Evolutionary conservation across 35 echinoderm and acorn worm species (phyloP), one percentile per base, ranked within the genome.

Genomic region (Stichopus chloronotus): DNA sequence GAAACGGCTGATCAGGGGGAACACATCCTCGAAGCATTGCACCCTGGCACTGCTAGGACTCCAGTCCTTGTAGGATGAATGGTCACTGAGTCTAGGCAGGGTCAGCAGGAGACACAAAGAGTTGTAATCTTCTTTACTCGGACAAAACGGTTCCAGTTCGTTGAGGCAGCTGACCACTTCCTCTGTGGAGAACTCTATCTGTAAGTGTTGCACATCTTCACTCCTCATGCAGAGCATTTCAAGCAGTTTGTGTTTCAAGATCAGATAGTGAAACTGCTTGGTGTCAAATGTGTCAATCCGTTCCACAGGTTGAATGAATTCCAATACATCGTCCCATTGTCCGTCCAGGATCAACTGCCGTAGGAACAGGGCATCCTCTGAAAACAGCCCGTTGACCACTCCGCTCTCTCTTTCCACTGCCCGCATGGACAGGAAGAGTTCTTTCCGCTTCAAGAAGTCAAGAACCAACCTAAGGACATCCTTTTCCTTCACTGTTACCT

Each of bases 141-240:
- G 97, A 60, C 97, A 99, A 83, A 93, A 94, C 0, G 97, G 97
- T 79, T 99, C 97, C 10, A 99, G 78, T 83, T 99, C 97, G 65
- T 93, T 96, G 57, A 99, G 79, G 80, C 97, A 96, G 6, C 86
- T 84, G 7, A 95, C 97, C 21, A 99, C 95, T 81, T 99, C 97
- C 55, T 99, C 97, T 8, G 86, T 96, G 14, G 97, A 96, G 23
- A 99, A 95, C 92, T 99, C 97, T 30, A 99, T 94, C 86, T 99
- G 97, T 25, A 98, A 92, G 78, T 98, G 95, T 58, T 94, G 90
- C 6, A 96, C 76, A 84, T 99, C 97, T 30, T 98, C 97, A 78
- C 91, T 93, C 78, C 95, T 93, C 97, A 99, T 99, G 52, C 97
- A 99, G 0, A 99, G 87, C 97, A 99, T 99, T 81, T 99, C 97